Base-by-base conservation (phyloP, 2,113 vertebrate species). In the Pristiophorus japonicus region DNA sequence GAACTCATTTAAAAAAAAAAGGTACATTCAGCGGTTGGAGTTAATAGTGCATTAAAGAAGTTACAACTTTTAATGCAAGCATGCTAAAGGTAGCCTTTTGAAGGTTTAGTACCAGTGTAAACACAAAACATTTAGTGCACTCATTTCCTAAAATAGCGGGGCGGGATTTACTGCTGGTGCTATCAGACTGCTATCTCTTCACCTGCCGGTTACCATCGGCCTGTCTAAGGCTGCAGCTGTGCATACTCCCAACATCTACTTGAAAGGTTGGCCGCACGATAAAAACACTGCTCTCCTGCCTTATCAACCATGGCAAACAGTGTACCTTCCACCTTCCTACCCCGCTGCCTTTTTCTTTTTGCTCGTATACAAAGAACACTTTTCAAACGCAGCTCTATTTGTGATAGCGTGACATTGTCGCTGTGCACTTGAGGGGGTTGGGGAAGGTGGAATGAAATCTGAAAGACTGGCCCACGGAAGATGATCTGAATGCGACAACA, bases 11-110 rank as follows among this genome's bases (percentile, higher is more conserved):
- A 62, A 63, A 92, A 92, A 38, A 92, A 92, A 92, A 63, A 20
- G 59, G 59, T 65, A 38, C 38, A 92, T 92, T 92, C 88, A 92
- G 59, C 18, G 34, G 30, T 92, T 62, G 88, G 88, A 92, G 88
- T 92, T 92, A 92, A 63, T 63, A 92, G 88, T 18, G 88, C 88
- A 92, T 63, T 92, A 38, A 92, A 92, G 59, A 92, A 92, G 63
- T 92, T 92, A 92, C 59, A 81, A 81, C 78, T 42, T 81, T 81
- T 81, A 45, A 42, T 22, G 78, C 78, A 92, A 81, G 59, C 14
- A 24, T 38, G 59, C 30, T 22, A 62, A 38, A n/a, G 59, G 88
- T 38, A 65, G 55, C 42, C 65, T 70, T 65, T 67, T 94, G 92
- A 65, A 67, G 42, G 66, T 51, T 70, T 94, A 45, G 66, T 47